Evolutionary conservation across 2,113 vertebrate genomes (phyloP), one percentile per base, ranked within the genome.

Genomic region (Poecile atricapillus): DNA sequence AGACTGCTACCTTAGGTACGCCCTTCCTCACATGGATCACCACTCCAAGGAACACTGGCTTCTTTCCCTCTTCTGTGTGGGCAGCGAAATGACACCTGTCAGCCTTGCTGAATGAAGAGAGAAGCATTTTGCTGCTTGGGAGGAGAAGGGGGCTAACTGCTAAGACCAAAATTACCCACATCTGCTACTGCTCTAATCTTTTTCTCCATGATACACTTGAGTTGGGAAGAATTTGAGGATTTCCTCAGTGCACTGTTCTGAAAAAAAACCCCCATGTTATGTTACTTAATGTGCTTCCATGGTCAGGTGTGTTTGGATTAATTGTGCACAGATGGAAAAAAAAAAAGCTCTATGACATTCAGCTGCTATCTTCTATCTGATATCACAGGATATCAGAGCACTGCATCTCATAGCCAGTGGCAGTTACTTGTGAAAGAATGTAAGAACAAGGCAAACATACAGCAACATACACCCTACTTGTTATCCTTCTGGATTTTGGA

Each of bases 381-480:
- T 63, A 89, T 39, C 27, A 43, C 2, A 83, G 17, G 64, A 88
- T 93, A 95, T 93, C 91, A 71, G 52, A 91, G 60, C 2, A 0
- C 41, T 82, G 39, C 56, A 84, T 93, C 95, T 95, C 60, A 59
- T 75, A 94, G 77, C 90, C 92, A 89, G 47, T 78, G 65, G 92
- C 73, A 93, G 56, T 70, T 84, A 59, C 52, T 82, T 78, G 22
- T 78, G 47, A 93, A 95, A 91, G 80, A 91, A 89, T 7, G 1
- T 31, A 84, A 92, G 79, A 90, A 89, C 76, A 73, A 94, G n/a
- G 52, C 31, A 89, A 91, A 59, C 60, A 55, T 21, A 89, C 23
- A 73, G 46, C 50, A 86, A 80, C 58, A 41, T 33, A 81, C 35
- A 83, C 18, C 35, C n/a, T 41, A 15, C 9, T 69, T 47, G 23